Evolutionary conservation across 2,797 vertebrate genomes (phyloP), one percentile per base, ranked within the genome.

Genomic region (Anguilla pacifica): DNA sequence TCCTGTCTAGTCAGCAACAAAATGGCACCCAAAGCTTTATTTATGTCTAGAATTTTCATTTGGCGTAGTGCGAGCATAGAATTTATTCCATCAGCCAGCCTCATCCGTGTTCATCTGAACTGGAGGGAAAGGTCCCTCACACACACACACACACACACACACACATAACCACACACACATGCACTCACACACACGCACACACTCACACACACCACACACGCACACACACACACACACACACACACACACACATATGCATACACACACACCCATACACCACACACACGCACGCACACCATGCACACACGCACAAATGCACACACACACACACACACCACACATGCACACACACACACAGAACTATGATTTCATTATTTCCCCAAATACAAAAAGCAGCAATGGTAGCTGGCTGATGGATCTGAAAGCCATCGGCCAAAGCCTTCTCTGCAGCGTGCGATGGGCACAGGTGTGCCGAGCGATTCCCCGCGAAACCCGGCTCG

Each of bases 1-100:
- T 93, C 92, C 92, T 94, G 95, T 94, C 93, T 91, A 94, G 93
- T 95, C 94, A 94, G 94, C 95, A 95, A 95, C 94, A 95, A 95
- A 95, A 92, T 91, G 91, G 90, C 91, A 55, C 90, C 93, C 88
- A 90, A 11, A 83, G 93, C 92, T 94, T 94, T 92, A 94, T 95
- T 93, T 93, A 93, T 93, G 89, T 89, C 91, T 92, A 93, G 94
- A 96, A 95, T 94, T 92, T 94, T 94, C 93, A 93, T 89, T 39
- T n/a, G 35, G 31, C 17, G 3, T 43, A 46, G 81, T 43, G 49
- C 64, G 46, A 82, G n/a, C 39, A 43, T 77, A 77, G 74, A 77
- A 77, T 43, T 77, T 77, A 77, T 77, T 77, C 74, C 39, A 19
- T 3, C 35, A 77, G 15, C 35, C 15, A 7, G 35, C 17, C 15